A percentile compares a stretch with the other conserved stretches of the same genome.
Evolutionary conservation across 1,140 invertebrate species (phyloP).

Genomic region (Leptoteleia sp.): DNA sequence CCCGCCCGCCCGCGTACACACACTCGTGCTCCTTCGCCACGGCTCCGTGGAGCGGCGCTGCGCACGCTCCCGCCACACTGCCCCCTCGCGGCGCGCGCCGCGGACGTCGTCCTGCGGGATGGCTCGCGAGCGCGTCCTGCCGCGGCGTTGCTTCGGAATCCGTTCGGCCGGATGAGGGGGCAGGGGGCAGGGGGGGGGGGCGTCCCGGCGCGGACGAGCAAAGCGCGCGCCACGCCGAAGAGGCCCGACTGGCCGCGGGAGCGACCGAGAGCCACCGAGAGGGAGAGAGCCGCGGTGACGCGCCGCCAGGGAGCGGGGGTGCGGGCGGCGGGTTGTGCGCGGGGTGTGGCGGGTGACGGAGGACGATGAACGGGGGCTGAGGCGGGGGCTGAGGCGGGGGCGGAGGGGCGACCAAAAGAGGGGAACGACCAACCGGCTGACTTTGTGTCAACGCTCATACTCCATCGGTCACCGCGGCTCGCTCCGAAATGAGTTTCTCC

Average conservation of each 20-base stretch:
- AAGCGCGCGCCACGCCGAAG: too few relatives aligned
- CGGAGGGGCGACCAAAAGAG: background rate
- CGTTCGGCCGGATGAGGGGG: too few relatives aligned
- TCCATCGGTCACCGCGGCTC: constrained; percentile 18
- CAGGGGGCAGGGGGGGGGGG: too few relatives aligned
- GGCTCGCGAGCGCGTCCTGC: constrained; percentile 20
- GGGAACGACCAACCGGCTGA: constrained; percentile 45
- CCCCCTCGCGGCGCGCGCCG: constrained; percentile 10
- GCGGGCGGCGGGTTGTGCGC: too few relatives aligned
- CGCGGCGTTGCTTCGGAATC: constrained; percentile 3
- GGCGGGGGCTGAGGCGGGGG: background rate
- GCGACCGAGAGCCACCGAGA: background rate
- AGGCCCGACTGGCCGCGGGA: too few relatives aligned
- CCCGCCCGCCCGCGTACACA: constrained; percentile 40
- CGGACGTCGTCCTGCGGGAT: constrained; percentile 73
- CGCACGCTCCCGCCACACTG: constrained; percentile 11
- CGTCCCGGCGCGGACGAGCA: constrained; percentile 1
- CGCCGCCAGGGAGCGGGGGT: too few relatives aligned
- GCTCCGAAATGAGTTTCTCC: constrained; percentile 30
- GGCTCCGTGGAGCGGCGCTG: constrained; percentile 25
- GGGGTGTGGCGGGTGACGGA: too few relatives aligned
- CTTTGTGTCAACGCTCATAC: constrained; percentile 49
- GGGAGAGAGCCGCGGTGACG: background rate
- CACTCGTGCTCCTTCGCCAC: constrained; percentile 40
- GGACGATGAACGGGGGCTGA: too few relatives aligned